Conservation (phyloP, 2,888 invertebrate species). For the Spodoptera picta region DNA sequence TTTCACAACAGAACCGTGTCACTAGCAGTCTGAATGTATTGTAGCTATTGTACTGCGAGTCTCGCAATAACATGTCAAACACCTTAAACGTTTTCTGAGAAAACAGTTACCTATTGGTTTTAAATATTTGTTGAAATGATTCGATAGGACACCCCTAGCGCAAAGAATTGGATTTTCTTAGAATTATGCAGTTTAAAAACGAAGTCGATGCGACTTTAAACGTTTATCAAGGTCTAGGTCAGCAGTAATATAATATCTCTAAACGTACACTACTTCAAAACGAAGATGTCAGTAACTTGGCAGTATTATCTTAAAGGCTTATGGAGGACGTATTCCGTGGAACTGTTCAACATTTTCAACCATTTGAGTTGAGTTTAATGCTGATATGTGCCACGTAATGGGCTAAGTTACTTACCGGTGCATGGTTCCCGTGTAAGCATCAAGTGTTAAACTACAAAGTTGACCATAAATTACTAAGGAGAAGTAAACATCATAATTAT, state of each 20-base stretch:
- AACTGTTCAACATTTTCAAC: slow-evolving; percentile 34
- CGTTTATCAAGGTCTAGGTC: slow-evolving; percentile 2
- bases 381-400: slow-evolving; percentile 46
- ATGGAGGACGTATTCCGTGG: slow-evolving; percentile 25
- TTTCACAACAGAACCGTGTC: slow-evolving; percentile 35
- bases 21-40: slow-evolving; percentile 25
- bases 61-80: slow-evolving; percentile 42
- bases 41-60: slow-evolving; percentile 28
- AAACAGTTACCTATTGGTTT: too few species aligned
- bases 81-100: slow-evolving; percentile 6
- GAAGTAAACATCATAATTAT: background rate
- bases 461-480: slow-evolving; percentile 17
- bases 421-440: background rate
- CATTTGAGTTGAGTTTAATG: slow-evolving; percentile 35
- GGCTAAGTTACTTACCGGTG: slow-evolving; percentile 49
- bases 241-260: slow-evolving; percentile 17
- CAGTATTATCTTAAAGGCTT: slow-evolving; percentile 26
- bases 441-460: slow-evolving; percentile 36
- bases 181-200: too few species aligned
- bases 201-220: background rate
- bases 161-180: too few species aligned
- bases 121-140: too few species aligned
- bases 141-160: too few species aligned
- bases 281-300: slow-evolving; percentile 26
- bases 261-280: slow-evolving; percentile 29